Evolutionary conservation across 2,797 vertebrate genomes (phyloP), one percentile per base, ranked within the genome.

Genomic region (Schizopygopsis malacanthus): DNA sequence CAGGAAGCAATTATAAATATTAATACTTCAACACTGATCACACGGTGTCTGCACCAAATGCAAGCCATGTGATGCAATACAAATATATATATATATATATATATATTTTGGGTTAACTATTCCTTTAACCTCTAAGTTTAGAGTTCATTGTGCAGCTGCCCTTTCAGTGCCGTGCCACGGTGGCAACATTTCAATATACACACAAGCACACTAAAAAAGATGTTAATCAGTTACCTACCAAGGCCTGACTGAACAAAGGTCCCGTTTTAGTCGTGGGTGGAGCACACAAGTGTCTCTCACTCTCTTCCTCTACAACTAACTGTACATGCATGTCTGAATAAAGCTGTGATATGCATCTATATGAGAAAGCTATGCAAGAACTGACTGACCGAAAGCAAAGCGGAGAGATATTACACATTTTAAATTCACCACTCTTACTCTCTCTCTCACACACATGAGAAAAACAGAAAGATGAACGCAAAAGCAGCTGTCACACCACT

Each of bases 161-260:
- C 83, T 84, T 84, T 79, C 50, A 56, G 25, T 41, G 33, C 47
- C 13, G 59, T 54, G 73, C 13, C 73, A 69, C 10, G 56, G 41
- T 70, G 65, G 79, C 63, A 80, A 33, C 7, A 67, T 80, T 65
- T 65, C 78, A 37, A 52, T 67, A 56, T 47, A 69, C 20, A 52
- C 28, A 73, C 15, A 50, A 28, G 6, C 75, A 77, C 22, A 28
- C 25, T 54, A 52, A 56, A 85, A 61, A 41, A 69, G 50, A 81
- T 9, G 77, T 82, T 70, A 72, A 69, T 85, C 78, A 85, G 61
- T 81, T 72, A 87, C 86, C 63, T 82, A 71, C 65, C 20, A 25
- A 81, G 79, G 28, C 39, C 77, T 25, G 50, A 85, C 41, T 80
- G 84, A 85, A 85, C 84, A 85, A 85, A 85, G 84, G 78, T 85